Evolutionary conservation across 2,888 invertebrate genomes (phyloP), one percentile per base, ranked within the genome.

Genomic region (Cremastobaeus sp.): DNA sequence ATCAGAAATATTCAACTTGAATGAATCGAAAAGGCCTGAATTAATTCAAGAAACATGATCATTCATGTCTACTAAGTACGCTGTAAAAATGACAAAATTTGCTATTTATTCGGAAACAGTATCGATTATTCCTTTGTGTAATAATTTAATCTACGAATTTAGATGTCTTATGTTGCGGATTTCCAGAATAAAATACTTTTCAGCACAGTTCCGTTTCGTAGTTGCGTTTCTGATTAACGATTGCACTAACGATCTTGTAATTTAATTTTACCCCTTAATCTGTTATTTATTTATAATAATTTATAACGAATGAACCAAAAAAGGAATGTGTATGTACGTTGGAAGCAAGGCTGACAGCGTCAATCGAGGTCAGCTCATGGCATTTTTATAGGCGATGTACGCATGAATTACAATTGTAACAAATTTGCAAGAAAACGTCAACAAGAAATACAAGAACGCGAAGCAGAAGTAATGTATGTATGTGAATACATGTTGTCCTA

Each of bases 231-330:
- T 41, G 55, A 77, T 71, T 75, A 75, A 76, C 62, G 47, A 45
- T 69, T 69, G 25, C 66, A 76, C 71, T 76, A 76, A 76, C 54
- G 43, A 60, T 55, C 70, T 70, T 52, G 18, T 47, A 55, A 21
- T 41, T 30, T 69, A 62, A 70, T 39, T 48, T 39, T 62, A 50
- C 59, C 59, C 70, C 47, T 75, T 75, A 25, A 74, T 37, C 77
- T 77, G 74, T 77, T 78, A 77, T 74, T 77, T 78, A 77, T 75
- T 79, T 76, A 57, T 74, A 73, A 69, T 18, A 57, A 74, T 41
- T 57, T 8, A 25, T 18, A 34, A 32, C 34, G 37, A 37, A 14
- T 52, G 52, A 45, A 39, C 21, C 6, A 21, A 17, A 47, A 48
- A 39, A 18, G 8, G 15, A 41, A 17, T 20, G 39, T 45, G 45